A percentile compares a stretch with the other conserved stretches of the same genome.
These are phyloP conservation scores for Platycnemis pennipes DNA, from an alignment of 2,888 invertebrate genomes.

Conservation along the genomic window DNA sequence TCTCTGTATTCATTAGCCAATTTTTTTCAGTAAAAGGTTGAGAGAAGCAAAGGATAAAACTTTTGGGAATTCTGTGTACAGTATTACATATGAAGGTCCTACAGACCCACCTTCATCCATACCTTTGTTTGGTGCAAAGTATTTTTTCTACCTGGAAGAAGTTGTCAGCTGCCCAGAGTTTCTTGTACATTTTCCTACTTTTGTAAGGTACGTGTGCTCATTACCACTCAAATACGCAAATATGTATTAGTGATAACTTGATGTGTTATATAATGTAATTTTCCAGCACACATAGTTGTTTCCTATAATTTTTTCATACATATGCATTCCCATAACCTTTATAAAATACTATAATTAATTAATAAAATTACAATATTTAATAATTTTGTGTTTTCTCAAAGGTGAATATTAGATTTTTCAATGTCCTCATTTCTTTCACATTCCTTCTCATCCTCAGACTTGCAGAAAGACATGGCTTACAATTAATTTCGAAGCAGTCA, in stretches of 20 bases:
- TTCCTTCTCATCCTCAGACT: slow-evolving; percentile 77
- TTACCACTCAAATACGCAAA: background rate
- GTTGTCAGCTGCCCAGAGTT: slow-evolving; percentile 99
- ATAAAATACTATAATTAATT: too few species aligned
- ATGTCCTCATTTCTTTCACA: background rate
- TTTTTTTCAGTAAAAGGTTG: slow-evolving; percentile 80
- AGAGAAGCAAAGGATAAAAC: slow-evolving; percentile 81
- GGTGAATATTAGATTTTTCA: background rate
- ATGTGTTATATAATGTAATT: background rate
- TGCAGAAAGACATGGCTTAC: slow-evolving; percentile 80
- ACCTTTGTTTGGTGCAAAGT: slow-evolving; percentile 97
- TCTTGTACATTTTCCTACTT: slow-evolving; percentile 94
- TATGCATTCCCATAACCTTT: too few species aligned
- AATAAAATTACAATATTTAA: too few species aligned
- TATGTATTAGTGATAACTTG: background rate
- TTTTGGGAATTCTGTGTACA: slow-evolving; percentile 91
- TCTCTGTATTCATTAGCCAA: background rate
- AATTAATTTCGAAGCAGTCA: slow-evolving; percentile 79
- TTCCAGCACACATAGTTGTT: too few species aligned
- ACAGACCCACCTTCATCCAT: slow-evolving; percentile 76
- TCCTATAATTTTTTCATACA: too few species aligned
- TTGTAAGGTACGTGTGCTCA: slow-evolving; percentile 80
- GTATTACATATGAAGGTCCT: slow-evolving; percentile 87
- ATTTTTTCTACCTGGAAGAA: slow-evolving; percentile 96
- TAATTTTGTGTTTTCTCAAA: too few species aligned